Percentiles rank a stretch among this genome's conserved stretches.
phyloP scores from a whole-genome alignment of 2,888 invertebrate genomes.

The Netelia virgata region DNA sequence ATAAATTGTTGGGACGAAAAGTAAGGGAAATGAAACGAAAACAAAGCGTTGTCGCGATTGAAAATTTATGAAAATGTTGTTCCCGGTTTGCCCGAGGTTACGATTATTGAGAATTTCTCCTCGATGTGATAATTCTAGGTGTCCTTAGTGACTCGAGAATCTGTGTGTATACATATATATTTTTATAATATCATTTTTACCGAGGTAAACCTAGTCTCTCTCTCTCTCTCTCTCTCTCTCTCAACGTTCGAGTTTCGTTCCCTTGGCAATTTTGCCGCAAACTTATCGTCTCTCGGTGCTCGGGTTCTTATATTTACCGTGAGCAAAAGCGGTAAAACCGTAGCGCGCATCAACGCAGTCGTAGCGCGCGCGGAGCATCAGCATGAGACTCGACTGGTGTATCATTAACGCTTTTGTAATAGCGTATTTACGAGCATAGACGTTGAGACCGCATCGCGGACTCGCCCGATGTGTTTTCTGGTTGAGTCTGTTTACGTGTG shows the following conservation, averaged over 20 bases:
- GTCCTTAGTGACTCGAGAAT: too few species aligned
- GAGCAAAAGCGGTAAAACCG: slow-evolving; percentile 27
- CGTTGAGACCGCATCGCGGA: slow-evolving; percentile 34
- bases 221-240: neutral
- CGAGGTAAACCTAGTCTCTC: too few species aligned
- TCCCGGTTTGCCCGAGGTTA: too few species aligned
- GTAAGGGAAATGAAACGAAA: too few species aligned
- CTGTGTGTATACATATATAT: too few species aligned
- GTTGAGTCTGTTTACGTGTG: neutral
- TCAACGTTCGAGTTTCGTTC: neutral
- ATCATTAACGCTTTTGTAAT: slow-evolving; percentile 68
- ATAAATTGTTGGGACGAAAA: too few species aligned
- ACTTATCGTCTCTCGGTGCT: neutral
- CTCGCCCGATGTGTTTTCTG: too few species aligned
- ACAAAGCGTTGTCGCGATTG: too few species aligned
- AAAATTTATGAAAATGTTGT: too few species aligned
- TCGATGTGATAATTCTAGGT: too few species aligned
- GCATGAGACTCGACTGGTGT: slow-evolving; percentile 20
- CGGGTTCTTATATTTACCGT: neutral
- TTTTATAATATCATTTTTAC: too few species aligned
- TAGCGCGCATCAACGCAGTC: slow-evolving; percentile 7
- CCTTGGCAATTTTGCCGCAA: neutral
- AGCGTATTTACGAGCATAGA: slow-evolving; percentile 61
- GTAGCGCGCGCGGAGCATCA: neutral
- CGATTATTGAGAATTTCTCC: too few species aligned